Evolutionary conservation across 2,113 vertebrate species (phyloP), one percentile per base, ranked within the genome.

Genomic region (Natator depressus): DNA sequence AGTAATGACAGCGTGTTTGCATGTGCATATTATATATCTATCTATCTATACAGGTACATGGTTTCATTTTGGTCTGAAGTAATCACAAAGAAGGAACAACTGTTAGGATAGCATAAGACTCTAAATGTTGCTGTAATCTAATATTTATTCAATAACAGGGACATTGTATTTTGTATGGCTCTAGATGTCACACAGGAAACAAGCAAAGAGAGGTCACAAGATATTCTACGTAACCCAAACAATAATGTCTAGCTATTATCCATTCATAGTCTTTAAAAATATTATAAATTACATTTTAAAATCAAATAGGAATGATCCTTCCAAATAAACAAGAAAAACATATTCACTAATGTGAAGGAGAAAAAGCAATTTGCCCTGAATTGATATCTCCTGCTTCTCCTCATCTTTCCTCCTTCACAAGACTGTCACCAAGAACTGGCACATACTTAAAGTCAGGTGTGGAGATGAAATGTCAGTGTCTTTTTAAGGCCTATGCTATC

Each of bases 221-320:
- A 94, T 80, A 94, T 92, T 92, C 96, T 83, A 65, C 75, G 79
- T 85, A 96, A 93, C n/a, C n/a, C 51, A 92, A 97, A 95, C 87
- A 96, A 90, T 85, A 92, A 96, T 55, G 54, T 51, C 85, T 85
- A 95, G 93, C 94, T 89, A 94, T 54, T 88, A 72, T 80, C 88
- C 87, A 93, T 88, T 96, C 72, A 82, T 10, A 88, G 72, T 42
- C 42, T 55, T 92, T 93, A 88, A 89, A 59, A 80, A 86, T 95
- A 95, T 93, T 91, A 91, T 51, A 46, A 13, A 27, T 42, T 19
- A 94, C 25, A 84, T 38, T 83, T 7, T 62, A 54, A 86, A 59
- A 79, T 3, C 25, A 82, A 72, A 49, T 16, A 24, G 62, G 90
- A 94, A 91, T 9, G 0, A 86, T 91, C 91, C 91, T 90, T 16